Base-by-base conservation (phyloP, 2,113 vertebrate genomes). In the Mellivora capensis region DNA sequence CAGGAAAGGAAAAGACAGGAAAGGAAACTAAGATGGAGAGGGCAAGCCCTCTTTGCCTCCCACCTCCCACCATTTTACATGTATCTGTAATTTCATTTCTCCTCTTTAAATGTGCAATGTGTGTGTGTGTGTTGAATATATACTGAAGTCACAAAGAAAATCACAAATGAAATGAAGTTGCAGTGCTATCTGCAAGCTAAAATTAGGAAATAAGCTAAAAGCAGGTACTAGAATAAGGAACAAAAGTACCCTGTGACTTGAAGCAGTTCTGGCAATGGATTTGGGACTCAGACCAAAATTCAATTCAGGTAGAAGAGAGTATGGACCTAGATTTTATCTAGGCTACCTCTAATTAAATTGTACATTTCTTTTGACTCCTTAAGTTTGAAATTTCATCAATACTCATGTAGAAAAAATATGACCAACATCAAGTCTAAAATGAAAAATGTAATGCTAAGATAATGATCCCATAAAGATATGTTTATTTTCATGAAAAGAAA, bases 401-500 rank as follows among this genome's bases (percentile, higher is more conserved):
- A n/a, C 0, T 80, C 42, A 79, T 34, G 20, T 76, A 27, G 57
- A 87, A 90, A 82, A 77, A 34, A 34, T 59, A 72, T 52, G 39
- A 42, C 57, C 23, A 82, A 67, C 13, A 62, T 29, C 15, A 95
- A 95, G 8, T 47, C 47, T 90, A 77, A 97, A 94, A 87, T 44
- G 61, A 89, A n/a, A 76, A 10, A 34, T 82, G 81, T 84, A 72
- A 62, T 74, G 29, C 11, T 96, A 61, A 87, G 31, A 25, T 95
- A 97, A 93, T 80, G 93, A 96, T 72, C 3, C 8, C n/a, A 74
- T 72, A 15, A 89, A 72, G 76, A 93, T 47, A 93, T 47, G 1
- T 52, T 80, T 49, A 64, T 31, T 88, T 94, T 87, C 72, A 91
- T 94, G 25, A 90, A 88, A 94, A 79, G 27, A 96, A 96, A 83